phyloP scores from a whole-genome alignment of 1,140 invertebrate genomes.

The Apis cerana region DNA sequence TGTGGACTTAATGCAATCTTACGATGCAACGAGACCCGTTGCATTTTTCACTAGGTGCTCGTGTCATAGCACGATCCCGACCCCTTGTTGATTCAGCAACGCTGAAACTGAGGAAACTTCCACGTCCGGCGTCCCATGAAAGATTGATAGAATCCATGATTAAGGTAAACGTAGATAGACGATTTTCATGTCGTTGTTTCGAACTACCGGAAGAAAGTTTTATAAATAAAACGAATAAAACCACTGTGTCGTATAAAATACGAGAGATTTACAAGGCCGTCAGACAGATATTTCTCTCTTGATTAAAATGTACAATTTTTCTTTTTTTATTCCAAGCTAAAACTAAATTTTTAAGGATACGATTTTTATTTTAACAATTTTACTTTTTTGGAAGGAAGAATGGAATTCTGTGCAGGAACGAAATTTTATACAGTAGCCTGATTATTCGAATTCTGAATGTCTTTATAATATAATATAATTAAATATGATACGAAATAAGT shows the following conservation, averaged over 20 bases:
- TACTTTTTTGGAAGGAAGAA: too few species aligned
- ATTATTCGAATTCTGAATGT: too few species aligned
- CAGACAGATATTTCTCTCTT: not conserved
- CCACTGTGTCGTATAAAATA: not conserved
- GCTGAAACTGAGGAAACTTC: slow-evolving; percentile 4
- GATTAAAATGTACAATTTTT: too few species aligned
- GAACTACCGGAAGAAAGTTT: not conserved
- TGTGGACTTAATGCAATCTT: slow-evolving; percentile 12
- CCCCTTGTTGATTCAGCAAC: slow-evolving; percentile 21
- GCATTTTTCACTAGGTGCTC: not conserved
- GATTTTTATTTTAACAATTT: too few species aligned
- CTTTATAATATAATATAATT: too few species aligned
- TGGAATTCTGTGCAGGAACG: too few species aligned
- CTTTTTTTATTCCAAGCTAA: too few species aligned
- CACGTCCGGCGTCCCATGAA: not conserved
- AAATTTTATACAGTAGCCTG: too few species aligned
- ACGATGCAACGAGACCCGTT: not conserved
- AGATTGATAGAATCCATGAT: slow-evolving; percentile 36
- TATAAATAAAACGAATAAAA: not conserved
- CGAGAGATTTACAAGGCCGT: not conserved
- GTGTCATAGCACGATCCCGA: slow-evolving; percentile 16
- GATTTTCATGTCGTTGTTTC: not conserved
- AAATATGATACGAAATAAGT: too few species aligned
- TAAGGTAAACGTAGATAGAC: not conserved
- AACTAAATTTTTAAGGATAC: too few species aligned